Evolutionary conservation across 2,797 vertebrate genomes (phyloP), one percentile per base, ranked within the genome.

Genomic region (Sebastes itinus): DNA sequence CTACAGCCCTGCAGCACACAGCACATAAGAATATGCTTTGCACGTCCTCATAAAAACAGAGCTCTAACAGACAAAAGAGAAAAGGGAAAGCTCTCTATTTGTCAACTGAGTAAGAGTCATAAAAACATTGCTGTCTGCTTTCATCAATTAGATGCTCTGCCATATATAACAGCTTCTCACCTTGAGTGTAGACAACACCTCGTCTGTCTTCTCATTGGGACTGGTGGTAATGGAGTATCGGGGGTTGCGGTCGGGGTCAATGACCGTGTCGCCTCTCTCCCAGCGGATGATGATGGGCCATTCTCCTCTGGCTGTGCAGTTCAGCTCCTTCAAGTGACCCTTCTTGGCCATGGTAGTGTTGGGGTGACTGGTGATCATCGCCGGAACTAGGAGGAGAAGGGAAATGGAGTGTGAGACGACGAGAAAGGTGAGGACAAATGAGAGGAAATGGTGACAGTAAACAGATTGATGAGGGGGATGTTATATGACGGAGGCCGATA

Each of bases 281-380:
- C 98, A 99, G 93, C 98, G 98, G 90, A 99, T 99, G 90, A 99
- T 99, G 95, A 99, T 99, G 78, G 98, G 98, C 82, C 98, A 96
- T 92, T 99, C 98, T 0, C 98, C 98, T 9, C 98, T 95, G 0
- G 98, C 98, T 0, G 98, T 99, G 95, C 98, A 99, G 95, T 99
- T 99, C 91, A 99, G 93, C 94, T 99, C 98, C 95, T 99, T 99
- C 67, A 96, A 91, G 60, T 99, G 98, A 9, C 98, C 98, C 93
- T 99, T 99, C 95, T 99, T 99, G 80, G 98, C 98, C 30, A 99
- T 99, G 72, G 98, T 99, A 76, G 98, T 99, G 94, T 99, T 99
- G 92, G 98, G 98, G 92, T 99, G 98, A 77, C 97, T 98, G 46
- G 98, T 99, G 95, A 99, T 99, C 97, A 99, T 99, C 69, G 98